A percentile compares a stretch with the other conserved stretches of the same genome.
Conservation (phyloP, 2,888 invertebrate genomes). For the Dynastes hyllus region DNA sequence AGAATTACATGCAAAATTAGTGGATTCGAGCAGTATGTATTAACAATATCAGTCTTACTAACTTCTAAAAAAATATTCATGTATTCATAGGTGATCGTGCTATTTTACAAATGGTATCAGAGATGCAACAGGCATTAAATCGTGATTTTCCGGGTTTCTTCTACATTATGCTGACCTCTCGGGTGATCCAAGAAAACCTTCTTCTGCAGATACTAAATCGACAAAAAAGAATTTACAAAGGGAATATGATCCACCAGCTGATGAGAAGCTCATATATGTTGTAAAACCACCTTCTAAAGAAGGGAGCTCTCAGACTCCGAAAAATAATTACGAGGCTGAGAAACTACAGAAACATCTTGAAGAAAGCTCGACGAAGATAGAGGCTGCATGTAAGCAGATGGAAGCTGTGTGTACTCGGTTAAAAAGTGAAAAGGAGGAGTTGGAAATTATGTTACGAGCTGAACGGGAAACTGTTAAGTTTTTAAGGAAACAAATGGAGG, state of each 20-base stretch:
- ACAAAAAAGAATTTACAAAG: constrained; percentile 24
- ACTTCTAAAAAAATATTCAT: neutral
- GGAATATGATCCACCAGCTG: constrained; percentile 8
- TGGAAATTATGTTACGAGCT: constrained; percentile 63
- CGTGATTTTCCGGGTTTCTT: constrained; percentile 66
- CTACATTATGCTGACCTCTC: constrained; percentile 60
- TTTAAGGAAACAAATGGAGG: constrained; percentile 63
- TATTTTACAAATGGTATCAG: constrained; percentile 65
- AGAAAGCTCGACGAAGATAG: constrained; percentile 67
- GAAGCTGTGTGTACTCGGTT: constrained; percentile 66
- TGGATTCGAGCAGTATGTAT: constrained; percentile 61
- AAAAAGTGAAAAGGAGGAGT: constrained; percentile 66
- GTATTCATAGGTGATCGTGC: constrained; percentile 62
- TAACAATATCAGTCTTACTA: neutral
- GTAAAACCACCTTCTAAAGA: constrained; percentile 43
- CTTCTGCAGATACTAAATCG: constrained; percentile 43
- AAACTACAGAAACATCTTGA: constrained; percentile 66
- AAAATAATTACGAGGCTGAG: constrained; percentile 61
- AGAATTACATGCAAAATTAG: constrained; percentile 66
- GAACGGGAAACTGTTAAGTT: constrained; percentile 63
- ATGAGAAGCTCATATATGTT: constrained; percentile 36
- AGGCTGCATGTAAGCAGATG: constrained; percentile 67
- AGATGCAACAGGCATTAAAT: constrained; percentile 68
- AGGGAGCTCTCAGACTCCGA: constrained; percentile 61
- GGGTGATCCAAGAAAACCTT: constrained; percentile 35